These are phyloP conservation scores for Saccopteryx leptura DNA, from an alignment of 2,113 vertebrate species.

Conservation along the genomic window DNA sequence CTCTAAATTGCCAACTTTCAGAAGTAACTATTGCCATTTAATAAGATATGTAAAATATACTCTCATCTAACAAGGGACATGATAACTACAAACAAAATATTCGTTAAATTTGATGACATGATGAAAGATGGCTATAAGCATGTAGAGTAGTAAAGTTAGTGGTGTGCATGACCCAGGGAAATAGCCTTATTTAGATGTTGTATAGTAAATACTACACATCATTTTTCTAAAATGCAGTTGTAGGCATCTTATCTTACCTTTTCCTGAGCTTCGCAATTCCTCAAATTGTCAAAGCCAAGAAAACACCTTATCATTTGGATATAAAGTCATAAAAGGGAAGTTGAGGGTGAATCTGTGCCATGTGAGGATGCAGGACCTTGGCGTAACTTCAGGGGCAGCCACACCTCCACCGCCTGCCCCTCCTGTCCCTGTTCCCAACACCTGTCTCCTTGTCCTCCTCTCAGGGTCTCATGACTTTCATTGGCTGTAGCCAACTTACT, in stretches of 20 bases:
- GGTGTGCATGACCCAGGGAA: constrained; percentile 68
- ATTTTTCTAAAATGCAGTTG: constrained; percentile 77
- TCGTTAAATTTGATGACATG: constrained; percentile 83
- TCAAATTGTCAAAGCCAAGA: constrained; percentile 41
- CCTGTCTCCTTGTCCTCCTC: not conserved
- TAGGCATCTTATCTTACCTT: constrained; percentile 65
- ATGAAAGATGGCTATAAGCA: constrained; percentile 75
- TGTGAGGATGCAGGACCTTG: not conserved
- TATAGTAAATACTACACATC: constrained; percentile 78
- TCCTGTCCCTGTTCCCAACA: not conserved
- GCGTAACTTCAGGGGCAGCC: not conserved
- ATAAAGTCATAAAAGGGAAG: constrained; percentile 20
- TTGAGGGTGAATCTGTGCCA: not conserved
- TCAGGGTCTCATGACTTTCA: not conserved
- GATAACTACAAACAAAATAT: constrained; percentile 85
- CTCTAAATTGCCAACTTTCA: constrained; percentile 88
- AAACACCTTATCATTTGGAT: constrained; percentile 38
- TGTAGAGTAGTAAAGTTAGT: constrained; percentile 72
- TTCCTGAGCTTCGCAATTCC: constrained; percentile 66
- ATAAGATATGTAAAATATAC: constrained; percentile 87
- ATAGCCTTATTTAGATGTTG: constrained; percentile 75
- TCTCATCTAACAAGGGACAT: constrained; percentile 82
- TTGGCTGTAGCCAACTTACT: not conserved
- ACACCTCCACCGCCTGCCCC: not conserved
- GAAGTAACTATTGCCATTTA: constrained; percentile 88